These are phyloP conservation scores for Platycercus adscitus DNA, from an alignment of 2,113 vertebrate species.

Conservation along the genomic window DNA sequence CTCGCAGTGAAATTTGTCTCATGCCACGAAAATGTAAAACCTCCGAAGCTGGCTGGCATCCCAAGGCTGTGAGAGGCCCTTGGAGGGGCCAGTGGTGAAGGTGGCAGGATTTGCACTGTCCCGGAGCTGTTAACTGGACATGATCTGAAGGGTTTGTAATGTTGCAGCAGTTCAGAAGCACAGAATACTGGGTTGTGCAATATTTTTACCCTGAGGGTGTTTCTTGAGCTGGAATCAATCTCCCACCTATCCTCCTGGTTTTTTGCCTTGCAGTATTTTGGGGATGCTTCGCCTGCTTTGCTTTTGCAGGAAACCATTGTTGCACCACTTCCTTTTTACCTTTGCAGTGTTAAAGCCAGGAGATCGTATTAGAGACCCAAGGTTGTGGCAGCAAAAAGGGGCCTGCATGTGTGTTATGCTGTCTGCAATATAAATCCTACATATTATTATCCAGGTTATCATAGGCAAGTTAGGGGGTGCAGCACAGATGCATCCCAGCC, in stretches of 20 bases:
- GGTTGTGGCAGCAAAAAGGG: neutral
- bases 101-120: neutral
- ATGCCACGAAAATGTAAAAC: slow-evolving; percentile 54
- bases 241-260: neutral
- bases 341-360: neutral
- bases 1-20: slow-evolving; percentile 38
- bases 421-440: neutral
- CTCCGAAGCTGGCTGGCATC: slow-evolving; percentile 39
- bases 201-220: neutral
- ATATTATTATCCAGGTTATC: neutral
- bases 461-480: neutral
- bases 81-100: neutral
- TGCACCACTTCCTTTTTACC: neutral
- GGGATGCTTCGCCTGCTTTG: neutral
- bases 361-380: neutral
- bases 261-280: neutral
- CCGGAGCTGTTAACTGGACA: accelerated
- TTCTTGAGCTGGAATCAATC: neutral
- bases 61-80: slow-evolving; percentile 34
- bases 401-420: neutral
- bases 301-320: neutral
- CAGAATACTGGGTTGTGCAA: neutral
- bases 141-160: neutral
- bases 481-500: neutral
- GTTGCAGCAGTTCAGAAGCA: neutral